phyloP scores from a whole-genome alignment of 2,888 invertebrate species.

The Chalcis sispes region DNA sequence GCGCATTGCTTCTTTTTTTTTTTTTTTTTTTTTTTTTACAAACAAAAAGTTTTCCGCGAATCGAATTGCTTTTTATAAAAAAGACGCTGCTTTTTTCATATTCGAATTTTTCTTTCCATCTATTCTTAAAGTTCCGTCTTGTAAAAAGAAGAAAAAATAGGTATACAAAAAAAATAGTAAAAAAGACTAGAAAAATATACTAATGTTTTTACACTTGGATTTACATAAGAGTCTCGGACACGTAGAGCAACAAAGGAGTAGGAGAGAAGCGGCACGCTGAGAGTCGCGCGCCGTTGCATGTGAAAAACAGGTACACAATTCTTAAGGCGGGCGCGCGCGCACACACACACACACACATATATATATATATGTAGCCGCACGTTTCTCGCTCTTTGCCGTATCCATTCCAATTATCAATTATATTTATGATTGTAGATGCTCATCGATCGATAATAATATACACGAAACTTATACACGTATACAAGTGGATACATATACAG shows the following conservation, averaged over 20 bases:
- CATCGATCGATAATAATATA: conserved; percentile 32
- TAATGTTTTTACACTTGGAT: conserved; percentile 15
- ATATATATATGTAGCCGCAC: too few relatives aligned
- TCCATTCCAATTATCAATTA: conserved; percentile 39
- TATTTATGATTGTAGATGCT: conserved; percentile 33
- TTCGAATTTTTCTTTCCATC: too few relatives aligned
- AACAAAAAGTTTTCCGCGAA: too few relatives aligned
- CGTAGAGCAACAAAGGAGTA: too few relatives aligned
- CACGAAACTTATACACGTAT: neutral
- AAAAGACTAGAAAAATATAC: conserved; percentile 17
- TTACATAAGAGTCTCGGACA: conserved; percentile 25
- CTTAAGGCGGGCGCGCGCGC: neutral
- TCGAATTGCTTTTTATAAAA: too few relatives aligned
- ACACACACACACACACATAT: too few relatives aligned
- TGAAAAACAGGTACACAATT: conserved; percentile 21
- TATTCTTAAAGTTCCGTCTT: too few relatives aligned
- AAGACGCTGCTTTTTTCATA: too few relatives aligned
- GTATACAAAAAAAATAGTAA: neutral
- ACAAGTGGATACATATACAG: neutral
- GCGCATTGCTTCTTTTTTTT: too few relatives aligned
- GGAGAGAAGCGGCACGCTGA: neutral
- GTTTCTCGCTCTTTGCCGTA: conserved; percentile 6
- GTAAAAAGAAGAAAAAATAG: too few relatives aligned
- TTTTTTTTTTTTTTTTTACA: too few relatives aligned
- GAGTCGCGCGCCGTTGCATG: conserved; percentile 19